Evolutionary conservation across 2,888 invertebrate genomes (phyloP).

Genomic region (Melanargia galathea): DNA sequence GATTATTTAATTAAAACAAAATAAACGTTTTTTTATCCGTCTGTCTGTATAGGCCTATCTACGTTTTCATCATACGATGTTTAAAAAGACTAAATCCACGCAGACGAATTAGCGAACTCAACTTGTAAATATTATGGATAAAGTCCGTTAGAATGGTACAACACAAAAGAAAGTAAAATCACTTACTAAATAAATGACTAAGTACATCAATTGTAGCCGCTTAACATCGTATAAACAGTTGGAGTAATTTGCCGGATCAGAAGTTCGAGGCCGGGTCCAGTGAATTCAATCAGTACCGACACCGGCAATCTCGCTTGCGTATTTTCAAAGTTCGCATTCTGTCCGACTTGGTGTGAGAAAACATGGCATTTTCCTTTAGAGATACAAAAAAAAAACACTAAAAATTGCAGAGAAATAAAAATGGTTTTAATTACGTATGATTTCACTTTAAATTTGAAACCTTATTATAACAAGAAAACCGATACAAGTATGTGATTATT

Average conservation of each 20-base stretch:
- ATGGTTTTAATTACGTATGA: too few relatives aligned
- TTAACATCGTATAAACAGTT: slow-evolving; percentile 69
- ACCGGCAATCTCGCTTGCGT: slow-evolving; percentile 13
- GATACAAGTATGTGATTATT: too few relatives aligned
- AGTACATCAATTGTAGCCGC: slow-evolving; percentile 46
- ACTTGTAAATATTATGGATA: too few relatives aligned
- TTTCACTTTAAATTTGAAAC: too few relatives aligned
- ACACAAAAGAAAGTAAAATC: not conserved
- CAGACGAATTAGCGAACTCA: too few relatives aligned
- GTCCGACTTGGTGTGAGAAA: not conserved
- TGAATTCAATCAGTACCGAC: slow-evolving; percentile 30
- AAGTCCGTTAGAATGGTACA: not conserved
- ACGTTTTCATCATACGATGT: too few relatives aligned
- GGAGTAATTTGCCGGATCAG: slow-evolving; percentile 71
- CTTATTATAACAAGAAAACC: too few relatives aligned
- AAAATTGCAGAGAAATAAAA: too few relatives aligned
- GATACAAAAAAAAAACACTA: not conserved
- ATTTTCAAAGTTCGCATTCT: slow-evolving; percentile 2
- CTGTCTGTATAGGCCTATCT: too few relatives aligned
- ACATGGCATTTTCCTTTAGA: not conserved
- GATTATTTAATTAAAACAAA: too few relatives aligned
- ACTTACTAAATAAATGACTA: slow-evolving; percentile 5
- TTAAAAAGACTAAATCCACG: too few relatives aligned
- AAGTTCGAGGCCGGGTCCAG: slow-evolving; percentile 46
- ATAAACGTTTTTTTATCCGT: too few relatives aligned